Base-by-base conservation (phyloP, 2,888 invertebrate genomes). In the Liposcelis brunnea region DNA sequence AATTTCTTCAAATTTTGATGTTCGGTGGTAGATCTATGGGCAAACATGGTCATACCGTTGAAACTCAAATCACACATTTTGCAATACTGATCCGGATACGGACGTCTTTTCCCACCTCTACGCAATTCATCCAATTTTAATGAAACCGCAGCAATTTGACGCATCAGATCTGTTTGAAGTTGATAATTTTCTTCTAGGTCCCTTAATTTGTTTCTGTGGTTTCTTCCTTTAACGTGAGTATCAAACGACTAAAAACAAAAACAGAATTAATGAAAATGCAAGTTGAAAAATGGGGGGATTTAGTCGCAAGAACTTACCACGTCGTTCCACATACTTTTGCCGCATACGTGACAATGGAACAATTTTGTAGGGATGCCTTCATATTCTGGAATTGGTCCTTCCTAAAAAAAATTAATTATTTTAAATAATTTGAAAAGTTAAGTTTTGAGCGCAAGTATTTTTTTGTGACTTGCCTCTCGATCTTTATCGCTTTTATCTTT, bases 11-110 rank as follows among this genome's bases (percentile, higher is more conserved):
- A 18, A 19, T 21, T 40, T 21, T 40, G 40, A 21, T 40, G 40
- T 21, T 40, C 40, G 3, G 16, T 21, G 15, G 40, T 40, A 18
- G 40, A 40, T 7, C 40, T 16, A 18, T 40, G 40, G 6, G 40
- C 40, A 21, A 40, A 40, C 40, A 40, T 40, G 40, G 40, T 40
- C 40, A 40, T 40, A 3, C 40, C 40, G 40, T 40, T 40, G 40
- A 40, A 40, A 21, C 16, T 7, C 18, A 40, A 21, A 40, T 40
- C 40, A 18, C 40, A 40, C 40, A 40, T 40, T 19, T 40, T 40
- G 40, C 40, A 40, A 21, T 40, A 40, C 40, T 40, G 40, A n/a
- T 40, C 40, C 18, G 40, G 40, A 21, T 40, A 40, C 4, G 40
- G 40, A 8, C 40, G 40, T 11, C 40, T 14, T 11, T 40, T 40